Evolutionary conservation across 2,888 invertebrate species (phyloP), one percentile per base, ranked within the genome.

Genomic region (Epinotia brunnichana): DNA sequence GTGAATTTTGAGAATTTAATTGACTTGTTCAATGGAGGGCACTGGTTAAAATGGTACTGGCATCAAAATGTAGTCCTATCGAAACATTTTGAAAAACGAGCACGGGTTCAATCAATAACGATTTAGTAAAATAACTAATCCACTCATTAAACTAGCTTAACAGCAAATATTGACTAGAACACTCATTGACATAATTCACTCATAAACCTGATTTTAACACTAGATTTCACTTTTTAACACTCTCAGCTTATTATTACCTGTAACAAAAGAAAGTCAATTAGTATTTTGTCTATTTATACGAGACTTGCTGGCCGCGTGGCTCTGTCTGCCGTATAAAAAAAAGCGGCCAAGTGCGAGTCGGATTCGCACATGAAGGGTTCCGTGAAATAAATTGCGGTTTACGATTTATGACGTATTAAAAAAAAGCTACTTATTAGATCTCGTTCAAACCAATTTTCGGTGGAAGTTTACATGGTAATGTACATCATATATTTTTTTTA

Each of bases 181-280:
- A 69, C 35, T 57, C 17, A 2, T 35, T 39, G 4, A n/a, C 39
- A 56, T 21, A 35, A 2, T 48, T 29, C n/a, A 39, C 10, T 35
- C n/a, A 29, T 17, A 39, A 15, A 17, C 1, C 15, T n/a, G 4
- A 24, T n/a, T 21, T 19, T 62, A 44, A 62, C 72, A 72, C 72
- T 68, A 11, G n/a, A 5, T 53, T 59, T 60, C 71, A 71, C 66
- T 60, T 35, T 3, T 21, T 53, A 5, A 54, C 60, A 71, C 71
- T 54, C 41, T 39, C 53, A 9, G 56, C 21, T 19, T 10, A 19
- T 19, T 10, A 19, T 35, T 48, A 72, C 67, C 72, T 72, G 72
- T 48, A 72, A 72, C 67, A 68, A 68, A 68, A 61, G 13, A 56
- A 57, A 72, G 5, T 2, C 2, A n/a, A n/a, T 69, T 17, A 15